Base-by-base conservation (phyloP, 2,797 vertebrate genomes). In the Harpagifer antarcticus region DNA sequence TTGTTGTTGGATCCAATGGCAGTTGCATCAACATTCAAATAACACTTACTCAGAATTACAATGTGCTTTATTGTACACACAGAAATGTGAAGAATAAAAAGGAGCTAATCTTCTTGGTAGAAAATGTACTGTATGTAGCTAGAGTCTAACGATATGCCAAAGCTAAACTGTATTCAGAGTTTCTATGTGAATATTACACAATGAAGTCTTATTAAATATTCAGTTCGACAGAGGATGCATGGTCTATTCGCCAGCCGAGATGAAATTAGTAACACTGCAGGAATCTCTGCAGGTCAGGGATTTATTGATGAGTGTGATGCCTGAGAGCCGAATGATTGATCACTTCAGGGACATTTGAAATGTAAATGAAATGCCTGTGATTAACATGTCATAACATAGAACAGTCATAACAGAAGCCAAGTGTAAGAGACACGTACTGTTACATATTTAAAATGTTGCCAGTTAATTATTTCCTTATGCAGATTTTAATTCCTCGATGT, bases 321-420 rank as follows among this genome's bases (percentile, higher is more conserved):
- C 72, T 76, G 53, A 75, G 52, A 44, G 70, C 49, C 55, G 62
- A 68, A 53, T 76, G 80, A 90, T 67, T 81, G 78, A 88, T 84
- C 79, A 76, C 69, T 79, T 80, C 12, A 9, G 65, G 73, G 70
- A 75, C 17, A 15, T 73, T 65, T 66, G 62, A 77, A 60, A 33
- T 87, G 53, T 48, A 78, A 86, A 76, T 78, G 19, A 83, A 83
- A 76, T 47, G 55, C 9, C 42, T 49, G 37, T 68, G 52, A 82
- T 84, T 85, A 83, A 79, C 52, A 76, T 67, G 76, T 86, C 73
- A 78, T n/a, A n/a, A n/a, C 61, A 60, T 20, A 40, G 45, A 63
- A 56, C 47, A 70, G 52, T 76, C 65, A 19, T 27, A 64, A 63
- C 20, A 52, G 60, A 78, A 73, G 19, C 37, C 27, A 48, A 59